Conservation (phyloP, 1,140 invertebrate genomes). For the Aphaenogaster floridana region DNA sequence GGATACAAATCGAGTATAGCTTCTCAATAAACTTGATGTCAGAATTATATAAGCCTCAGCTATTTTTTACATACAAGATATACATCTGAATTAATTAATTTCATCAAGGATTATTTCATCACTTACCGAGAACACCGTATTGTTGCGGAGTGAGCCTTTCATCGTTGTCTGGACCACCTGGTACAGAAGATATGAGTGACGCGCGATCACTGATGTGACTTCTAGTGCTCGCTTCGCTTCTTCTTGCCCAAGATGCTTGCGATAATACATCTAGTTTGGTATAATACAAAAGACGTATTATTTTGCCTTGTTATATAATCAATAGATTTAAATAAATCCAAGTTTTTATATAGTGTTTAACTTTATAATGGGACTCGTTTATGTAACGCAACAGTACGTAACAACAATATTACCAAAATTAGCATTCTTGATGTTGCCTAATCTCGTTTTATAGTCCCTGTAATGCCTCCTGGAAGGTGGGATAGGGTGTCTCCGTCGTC, state of each 20-base stretch:
- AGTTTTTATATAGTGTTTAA: background rate
- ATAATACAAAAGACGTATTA: conserved; percentile 47
- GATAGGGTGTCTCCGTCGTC: conserved; percentile 82
- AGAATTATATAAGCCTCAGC: background rate
- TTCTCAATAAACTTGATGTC: background rate
- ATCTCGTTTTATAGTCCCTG: conserved; percentile 82
- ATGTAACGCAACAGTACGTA: background rate
- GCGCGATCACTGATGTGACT: conserved; percentile 85
- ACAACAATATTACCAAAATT: conserved; percentile 83
- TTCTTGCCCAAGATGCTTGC: conserved; percentile 85
- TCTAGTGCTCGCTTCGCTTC: conserved; percentile 84
- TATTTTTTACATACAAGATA: background rate
- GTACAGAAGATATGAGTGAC: conserved; percentile 85
- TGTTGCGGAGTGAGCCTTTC: conserved; percentile 85
- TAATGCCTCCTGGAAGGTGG: conserved; percentile 78
- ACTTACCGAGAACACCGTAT: conserved; percentile 86
- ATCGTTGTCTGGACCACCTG: conserved; percentile 83
- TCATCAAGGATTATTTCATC: background rate
- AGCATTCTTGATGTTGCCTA: conserved; percentile 80
- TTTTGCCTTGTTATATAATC: background rate
- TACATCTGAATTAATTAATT: background rate
- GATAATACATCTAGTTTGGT: conserved; percentile 81
- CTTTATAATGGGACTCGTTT: background rate
- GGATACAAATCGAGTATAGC: background rate
- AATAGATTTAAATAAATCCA: background rate